phyloP scores from a whole-genome alignment of 2,113 vertebrate species.

The Limnothrissa miodon region DNA sequence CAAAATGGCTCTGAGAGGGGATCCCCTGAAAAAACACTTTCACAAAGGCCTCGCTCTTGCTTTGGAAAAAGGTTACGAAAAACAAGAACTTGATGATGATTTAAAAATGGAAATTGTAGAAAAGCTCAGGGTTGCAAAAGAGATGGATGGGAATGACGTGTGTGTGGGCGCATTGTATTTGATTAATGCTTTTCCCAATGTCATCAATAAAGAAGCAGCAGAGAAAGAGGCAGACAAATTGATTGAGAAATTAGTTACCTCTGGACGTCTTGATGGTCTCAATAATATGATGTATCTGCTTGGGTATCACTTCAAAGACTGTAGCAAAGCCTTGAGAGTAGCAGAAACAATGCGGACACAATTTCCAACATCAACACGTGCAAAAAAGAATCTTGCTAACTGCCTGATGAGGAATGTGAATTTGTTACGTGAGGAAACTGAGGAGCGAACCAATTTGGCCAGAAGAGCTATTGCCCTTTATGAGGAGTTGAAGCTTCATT shows the following conservation, averaged over 20 bases:
- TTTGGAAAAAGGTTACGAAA: neutral
- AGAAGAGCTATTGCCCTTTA: neutral
- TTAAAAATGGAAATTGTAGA: neutral
- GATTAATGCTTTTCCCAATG: neutral
- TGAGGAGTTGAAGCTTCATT: neutral
- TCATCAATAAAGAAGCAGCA: neutral
- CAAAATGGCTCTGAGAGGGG: neutral
- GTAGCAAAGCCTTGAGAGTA: neutral
- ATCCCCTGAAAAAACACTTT: neutral
- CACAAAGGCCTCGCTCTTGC: neutral
- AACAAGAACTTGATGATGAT: neutral
- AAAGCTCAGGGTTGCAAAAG: neutral
- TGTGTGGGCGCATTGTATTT: neutral
- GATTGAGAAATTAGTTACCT: neutral
- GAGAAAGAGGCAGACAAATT: neutral
- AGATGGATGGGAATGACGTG: neutral
- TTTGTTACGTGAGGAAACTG: neutral
- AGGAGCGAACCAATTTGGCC: neutral
- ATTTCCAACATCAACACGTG: neutral
- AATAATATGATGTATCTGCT: neutral
- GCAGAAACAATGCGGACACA: neutral
- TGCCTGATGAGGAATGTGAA: neutral
- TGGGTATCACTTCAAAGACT: neutral
- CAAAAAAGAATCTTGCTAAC: neutral
- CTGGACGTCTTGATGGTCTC: neutral